Evolutionary conservation across 2,888 invertebrate species (phyloP).

Genomic region (Leptinotarsa haldemani): DNA sequence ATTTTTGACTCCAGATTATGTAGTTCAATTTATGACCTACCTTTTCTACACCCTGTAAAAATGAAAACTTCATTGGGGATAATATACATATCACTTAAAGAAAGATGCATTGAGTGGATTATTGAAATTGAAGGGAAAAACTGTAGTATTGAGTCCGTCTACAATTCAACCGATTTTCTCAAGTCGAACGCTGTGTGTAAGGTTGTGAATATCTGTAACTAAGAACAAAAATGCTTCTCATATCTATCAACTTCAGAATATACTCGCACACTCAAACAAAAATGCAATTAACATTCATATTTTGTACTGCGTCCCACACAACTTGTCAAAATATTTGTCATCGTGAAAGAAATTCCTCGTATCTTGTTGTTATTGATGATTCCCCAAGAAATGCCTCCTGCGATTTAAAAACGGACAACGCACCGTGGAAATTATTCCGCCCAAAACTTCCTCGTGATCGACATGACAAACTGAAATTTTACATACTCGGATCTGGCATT

Average conservation of each 20-base stretch:
- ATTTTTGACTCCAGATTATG: too few relatives aligned
- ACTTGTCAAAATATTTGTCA: background rate
- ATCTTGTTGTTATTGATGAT: background rate
- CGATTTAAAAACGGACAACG: conserved; percentile 9
- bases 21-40: too few relatives aligned
- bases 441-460: conserved; percentile 26
- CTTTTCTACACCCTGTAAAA: too few relatives aligned
- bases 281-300: background rate
- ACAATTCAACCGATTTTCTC: background rate
- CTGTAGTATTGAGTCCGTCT: background rate
- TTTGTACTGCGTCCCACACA: background rate
- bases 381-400: conserved; percentile 3
- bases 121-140: background rate
- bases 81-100: background rate
- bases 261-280: background rate
- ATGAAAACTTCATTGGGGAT: background rate
- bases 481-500: conserved; percentile 12
- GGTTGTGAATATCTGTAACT: background rate
- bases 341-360: background rate
- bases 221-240: background rate
- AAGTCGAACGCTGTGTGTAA: background rate
- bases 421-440: conserved; percentile 25
- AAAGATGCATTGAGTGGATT: background rate
- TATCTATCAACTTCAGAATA: background rate
- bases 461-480: conserved; percentile 19